Conservation (phyloP, 2,113 vertebrate genomes). For the Coturnix japonica region DNA sequence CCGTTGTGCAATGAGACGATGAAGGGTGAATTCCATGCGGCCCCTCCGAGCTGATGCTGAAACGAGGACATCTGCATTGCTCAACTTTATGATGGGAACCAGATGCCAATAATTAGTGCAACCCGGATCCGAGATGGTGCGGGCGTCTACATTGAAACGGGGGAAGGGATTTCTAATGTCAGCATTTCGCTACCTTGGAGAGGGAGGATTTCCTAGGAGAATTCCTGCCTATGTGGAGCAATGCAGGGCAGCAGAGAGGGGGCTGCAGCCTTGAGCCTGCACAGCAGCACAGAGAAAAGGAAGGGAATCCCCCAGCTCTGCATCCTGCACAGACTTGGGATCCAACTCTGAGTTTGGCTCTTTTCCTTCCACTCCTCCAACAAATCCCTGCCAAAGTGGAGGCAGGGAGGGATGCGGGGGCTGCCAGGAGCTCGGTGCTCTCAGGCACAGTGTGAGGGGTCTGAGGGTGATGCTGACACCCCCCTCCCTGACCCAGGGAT, state of each 20-base stretch:
- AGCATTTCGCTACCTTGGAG: neutral
- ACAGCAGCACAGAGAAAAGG: neutral
- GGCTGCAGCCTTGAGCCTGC: neutral
- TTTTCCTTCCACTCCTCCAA: neutral
- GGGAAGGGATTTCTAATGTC: neutral
- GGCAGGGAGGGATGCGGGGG: neutral
- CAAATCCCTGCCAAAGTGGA: neutral
- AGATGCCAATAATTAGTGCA: constrained; percentile 57
- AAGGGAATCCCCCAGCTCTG: neutral
- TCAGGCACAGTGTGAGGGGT: neutral
- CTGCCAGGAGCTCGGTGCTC: neutral
- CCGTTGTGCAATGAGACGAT: constrained; percentile 29
- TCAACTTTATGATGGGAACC: constrained; percentile 33
- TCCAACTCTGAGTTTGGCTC: constrained; percentile 35
- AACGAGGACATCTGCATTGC: constrained; percentile 54
- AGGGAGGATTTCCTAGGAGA: neutral
- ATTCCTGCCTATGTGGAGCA: neutral
- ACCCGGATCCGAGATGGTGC: constrained; percentile 15
- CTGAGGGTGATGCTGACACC: neutral
- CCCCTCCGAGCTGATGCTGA: neutral
- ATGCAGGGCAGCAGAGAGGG: neutral
- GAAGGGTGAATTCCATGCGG: neutral
- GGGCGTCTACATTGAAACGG: constrained; percentile 11
- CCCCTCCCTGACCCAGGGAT: fast-evolving
- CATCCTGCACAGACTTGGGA: constrained; percentile 31